A percentile compares a stretch with the other conserved stretches of the same genome.
phyloP scores from a whole-genome alignment of 2,888 invertebrate species.

The Acanthococcus lagerstroemiae region DNA sequence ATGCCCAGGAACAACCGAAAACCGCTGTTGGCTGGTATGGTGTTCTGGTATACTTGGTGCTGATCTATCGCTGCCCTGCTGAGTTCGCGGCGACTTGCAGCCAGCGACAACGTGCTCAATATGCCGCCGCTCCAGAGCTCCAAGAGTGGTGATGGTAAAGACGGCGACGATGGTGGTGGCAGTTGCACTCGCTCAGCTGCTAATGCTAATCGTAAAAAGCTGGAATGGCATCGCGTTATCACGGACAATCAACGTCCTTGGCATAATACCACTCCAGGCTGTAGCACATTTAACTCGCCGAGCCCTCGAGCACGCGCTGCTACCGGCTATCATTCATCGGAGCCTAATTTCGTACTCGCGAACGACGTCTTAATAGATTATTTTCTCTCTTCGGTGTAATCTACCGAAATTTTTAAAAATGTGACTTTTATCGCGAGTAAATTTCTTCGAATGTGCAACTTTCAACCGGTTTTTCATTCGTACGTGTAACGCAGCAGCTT shows the following conservation, averaged over 20 bases:
- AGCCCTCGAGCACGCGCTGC: background rate
- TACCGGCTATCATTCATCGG: background rate
- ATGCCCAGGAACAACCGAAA: background rate
- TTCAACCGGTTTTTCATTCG: no score
- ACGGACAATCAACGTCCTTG: conserved; percentile 29
- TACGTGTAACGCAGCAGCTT: no score
- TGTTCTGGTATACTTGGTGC: no score
- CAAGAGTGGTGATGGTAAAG: background rate
- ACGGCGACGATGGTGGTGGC: no score
- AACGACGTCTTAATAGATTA: background rate
- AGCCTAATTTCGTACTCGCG: background rate
- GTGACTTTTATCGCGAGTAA: no score
- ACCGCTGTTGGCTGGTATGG: no score
- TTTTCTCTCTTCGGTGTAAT: no score
- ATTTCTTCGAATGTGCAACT: no score
- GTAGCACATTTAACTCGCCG: background rate
- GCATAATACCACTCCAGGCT: conserved; percentile 14
- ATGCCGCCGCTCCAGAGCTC: background rate
- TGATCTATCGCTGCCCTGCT: no score
- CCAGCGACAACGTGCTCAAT: no score
- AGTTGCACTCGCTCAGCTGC: background rate
- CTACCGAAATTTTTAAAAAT: no score
- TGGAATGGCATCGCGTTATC: background rate
- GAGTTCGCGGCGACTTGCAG: no score
- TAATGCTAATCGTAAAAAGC: background rate